Base-by-base conservation (phyloP, 2,888 invertebrate species). In the Caenorhabditis doughertyi region DNA sequence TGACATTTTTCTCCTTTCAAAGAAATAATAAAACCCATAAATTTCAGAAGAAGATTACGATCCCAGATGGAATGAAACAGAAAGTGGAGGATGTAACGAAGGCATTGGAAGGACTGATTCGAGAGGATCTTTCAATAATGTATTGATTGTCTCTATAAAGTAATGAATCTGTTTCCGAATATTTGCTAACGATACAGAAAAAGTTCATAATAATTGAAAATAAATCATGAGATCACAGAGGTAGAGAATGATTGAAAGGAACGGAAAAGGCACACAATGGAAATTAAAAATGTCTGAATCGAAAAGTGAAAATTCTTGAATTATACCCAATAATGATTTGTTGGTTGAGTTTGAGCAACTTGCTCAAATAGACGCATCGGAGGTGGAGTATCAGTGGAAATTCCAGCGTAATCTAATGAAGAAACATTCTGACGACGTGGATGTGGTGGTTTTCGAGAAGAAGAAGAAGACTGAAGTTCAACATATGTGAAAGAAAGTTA, bases 301-400 rank as follows among this genome's bases (percentile, higher is more conserved):
- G 16, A 21, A 29, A 55, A 32, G 39, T 72, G 53, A 53, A 64
- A 64, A 23, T 21, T 35, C n/a, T 29, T 32, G 32, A 21, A 32
- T 81, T 60, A 84, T 18, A 84, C 84, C 84, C 84, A 84, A 79
- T 84, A 77, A 42, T 84, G 84, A 60, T 76, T 84, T 11, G 76
- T 73, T 23, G 81, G 73, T 56, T 77, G 79, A 23, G 82, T 79
- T 44, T 83, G 73, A 23, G 84, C 67, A 23, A 87, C 73, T 71
- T 88, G 88, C 27, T 87, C 83, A 62, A 87, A 88, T 2, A 88
- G 81, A 2, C 84, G 81, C 88, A 88, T 88, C 21, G 83, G 60
- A 3, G 88, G 85, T 3, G 87, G 84, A 1, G 87, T 85, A 51
- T 87, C 87, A 7, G 73, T 56, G 2, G 79, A 53, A 18, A 85